Evolutionary conservation across 2,888 invertebrate species (phyloP).

Genomic region (Microplitis manilae): DNA sequence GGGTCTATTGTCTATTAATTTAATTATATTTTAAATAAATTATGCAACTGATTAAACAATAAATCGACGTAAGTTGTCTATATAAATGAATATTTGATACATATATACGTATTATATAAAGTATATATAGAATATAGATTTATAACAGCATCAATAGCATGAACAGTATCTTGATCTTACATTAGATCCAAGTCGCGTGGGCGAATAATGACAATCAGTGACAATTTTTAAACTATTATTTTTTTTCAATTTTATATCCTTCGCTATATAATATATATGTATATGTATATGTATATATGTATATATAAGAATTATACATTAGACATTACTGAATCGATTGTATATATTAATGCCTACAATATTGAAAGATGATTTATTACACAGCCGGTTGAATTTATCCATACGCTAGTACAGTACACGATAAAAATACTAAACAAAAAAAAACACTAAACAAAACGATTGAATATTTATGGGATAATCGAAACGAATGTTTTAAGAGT

Average conservation of each 20-base stretch:
- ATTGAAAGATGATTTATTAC: conserved; percentile 38
- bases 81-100: background rate
- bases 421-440: conserved; percentile 23
- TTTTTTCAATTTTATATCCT: background rate
- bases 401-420: conserved; percentile 14
- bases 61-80: conserved; percentile 1
- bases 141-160: background rate
- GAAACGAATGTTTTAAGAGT: conserved; percentile 30
- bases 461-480: conserved; percentile 41
- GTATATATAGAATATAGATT: conserved; percentile 21
- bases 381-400: conserved; percentile 25
- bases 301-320: conserved; percentile 8
- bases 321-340: background rate
- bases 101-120: background rate
- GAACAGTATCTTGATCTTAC: background rate
- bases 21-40: conserved; percentile 36
- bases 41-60: conserved; percentile 45
- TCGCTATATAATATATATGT: conserved; percentile 13
- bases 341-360: conserved; percentile 1
- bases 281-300: conserved; percentile 22
- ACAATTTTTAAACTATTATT: background rate
- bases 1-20: conserved; percentile 28
- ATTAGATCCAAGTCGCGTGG: conserved; percentile 27
- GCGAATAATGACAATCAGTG: conserved; percentile 15
- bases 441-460: conserved; percentile 36